Conservation (phyloP, 2,888 invertebrate species). For the Drosophila merina region DNA sequence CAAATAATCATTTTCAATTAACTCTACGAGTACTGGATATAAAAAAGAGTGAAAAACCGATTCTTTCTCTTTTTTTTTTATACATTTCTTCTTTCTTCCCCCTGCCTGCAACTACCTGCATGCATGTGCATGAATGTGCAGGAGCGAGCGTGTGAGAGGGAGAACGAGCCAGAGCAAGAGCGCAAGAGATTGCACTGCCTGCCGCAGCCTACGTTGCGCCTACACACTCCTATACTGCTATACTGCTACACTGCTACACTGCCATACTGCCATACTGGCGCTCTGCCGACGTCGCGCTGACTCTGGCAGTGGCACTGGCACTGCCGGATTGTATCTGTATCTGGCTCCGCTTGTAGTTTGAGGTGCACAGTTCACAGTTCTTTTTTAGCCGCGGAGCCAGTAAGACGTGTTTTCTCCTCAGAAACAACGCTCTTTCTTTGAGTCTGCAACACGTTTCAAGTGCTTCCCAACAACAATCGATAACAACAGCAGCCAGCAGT, state of each 20-base stretch:
- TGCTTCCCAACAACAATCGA: constrained; percentile 65
- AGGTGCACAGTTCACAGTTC: constrained; percentile 71
- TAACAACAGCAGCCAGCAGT: constrained; percentile 16
- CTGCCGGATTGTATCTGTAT: not conserved
- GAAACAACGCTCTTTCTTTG: constrained; percentile 54
- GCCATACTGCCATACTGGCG: not conserved
- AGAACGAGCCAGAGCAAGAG: constrained; percentile 19
- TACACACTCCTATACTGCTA: constrained; percentile 16
- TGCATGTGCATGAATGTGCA: constrained; percentile 42
- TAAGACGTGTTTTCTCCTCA: constrained; percentile 83
- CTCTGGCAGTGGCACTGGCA: not conserved
- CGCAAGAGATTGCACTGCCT: constrained; percentile 40
- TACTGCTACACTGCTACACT: constrained; percentile 6
- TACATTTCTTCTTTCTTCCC: constrained; percentile 33
- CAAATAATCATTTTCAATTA: not conserved
- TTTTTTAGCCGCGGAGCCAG: constrained; percentile 84
- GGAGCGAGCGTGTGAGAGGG: constrained; percentile 31
- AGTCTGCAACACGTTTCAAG: constrained; percentile 80
- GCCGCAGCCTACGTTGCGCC: constrained; percentile 44
- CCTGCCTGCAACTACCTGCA: constrained; percentile 59
- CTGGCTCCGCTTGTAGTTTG: constrained; percentile 41
- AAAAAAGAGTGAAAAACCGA: constrained; percentile 11
- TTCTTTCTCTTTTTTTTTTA: constrained; percentile 38
- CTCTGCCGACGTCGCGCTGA: constrained; percentile 29
- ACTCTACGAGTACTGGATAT: not conserved